Evolutionary conservation across 2,113 vertebrate species (phyloP), one percentile per base, ranked within the genome.

Genomic region (Psittacula cyanocephala): DNA sequence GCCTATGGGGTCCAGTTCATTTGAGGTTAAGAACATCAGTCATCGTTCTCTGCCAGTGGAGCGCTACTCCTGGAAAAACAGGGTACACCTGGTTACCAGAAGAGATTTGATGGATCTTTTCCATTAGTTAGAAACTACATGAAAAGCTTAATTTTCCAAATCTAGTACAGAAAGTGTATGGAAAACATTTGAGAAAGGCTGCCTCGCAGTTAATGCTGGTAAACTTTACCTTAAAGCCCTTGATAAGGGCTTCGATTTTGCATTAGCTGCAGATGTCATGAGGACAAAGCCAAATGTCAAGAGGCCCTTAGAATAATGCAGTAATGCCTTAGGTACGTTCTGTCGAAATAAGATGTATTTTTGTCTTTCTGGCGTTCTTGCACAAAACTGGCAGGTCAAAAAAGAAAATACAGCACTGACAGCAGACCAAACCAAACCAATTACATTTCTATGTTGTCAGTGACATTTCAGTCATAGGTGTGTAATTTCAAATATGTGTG

Each of bases 211-310:
- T 81, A 77, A 76, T 60, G 24, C 41, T 90, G 72, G 50, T 93
- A 77, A 81, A 79, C 14, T 53, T 67, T 39, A 37, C 52, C 71
- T 68, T 75, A 81, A 94, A 88, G 59, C 39, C 39, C 67, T 77
- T 57, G 23, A 80, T 84, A 90, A 78, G 41, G n/a, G 35, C 27
- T 88, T 35, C 13, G 68, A 7, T 72, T 41, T 68, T 88, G 39
- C 46, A 43, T 91, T 92, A 69, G 15, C 70, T 92, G 88, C 46
- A 69, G 74, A 89, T 60, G 57, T 88, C 77, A 72, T 19, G 55
- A 91, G 41, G 62, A 81, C n/a, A 84, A 87, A 88, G 49, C 16
- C 83, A 94, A 94, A 91, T 67, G 64, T 50, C 78, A 89, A 35
- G 43, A 76, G 29, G 24, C 17, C 78, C 31, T 64, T 57, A 74